Conservation (phyloP, 1,140 invertebrate genomes). For the Hydropsyche tenuis region DNA sequence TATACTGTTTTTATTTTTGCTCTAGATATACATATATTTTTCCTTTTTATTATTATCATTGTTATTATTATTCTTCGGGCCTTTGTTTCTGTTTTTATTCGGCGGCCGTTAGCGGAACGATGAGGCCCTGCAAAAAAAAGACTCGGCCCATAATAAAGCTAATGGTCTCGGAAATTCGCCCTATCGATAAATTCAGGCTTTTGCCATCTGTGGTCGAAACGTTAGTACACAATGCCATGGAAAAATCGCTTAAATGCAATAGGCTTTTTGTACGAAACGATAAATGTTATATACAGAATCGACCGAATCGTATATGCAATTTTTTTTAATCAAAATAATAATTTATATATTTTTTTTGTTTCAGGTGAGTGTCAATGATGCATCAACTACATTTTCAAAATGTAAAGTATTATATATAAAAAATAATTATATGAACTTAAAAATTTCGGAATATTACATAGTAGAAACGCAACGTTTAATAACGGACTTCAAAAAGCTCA, state of each 20-base stretch:
- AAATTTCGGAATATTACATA: too few species aligned
- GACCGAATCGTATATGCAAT: too few species aligned
- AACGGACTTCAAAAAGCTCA: not conserved
- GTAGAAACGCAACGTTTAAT: too few species aligned
- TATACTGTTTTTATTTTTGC: too few species aligned
- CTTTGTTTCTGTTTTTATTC: constrained; percentile 34
- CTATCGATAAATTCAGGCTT: constrained; percentile 29
- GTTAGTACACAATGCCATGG: too few species aligned
- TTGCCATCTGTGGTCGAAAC: constrained; percentile 29
- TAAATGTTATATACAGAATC: too few species aligned
- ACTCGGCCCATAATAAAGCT: not conserved
- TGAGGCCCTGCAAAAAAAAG: not conserved
- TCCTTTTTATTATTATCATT: constrained; percentile 1
- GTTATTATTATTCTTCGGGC: constrained; percentile 2
- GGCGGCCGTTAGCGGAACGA: not conserved
- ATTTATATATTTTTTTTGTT: not conserved
- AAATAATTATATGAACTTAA: too few species aligned
- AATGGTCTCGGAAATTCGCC: constrained; percentile 20
- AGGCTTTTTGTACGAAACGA: too few species aligned
- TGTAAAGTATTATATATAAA: too few species aligned
- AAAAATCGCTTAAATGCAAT: too few species aligned
- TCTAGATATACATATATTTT: too few species aligned
- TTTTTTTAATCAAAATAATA: not conserved
- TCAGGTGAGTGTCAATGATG: constrained; percentile 13
- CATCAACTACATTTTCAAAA: too few species aligned